Evolutionary conservation across 1,140 invertebrate species (phyloP).

Genomic region (Chelonus insularis): DNA sequence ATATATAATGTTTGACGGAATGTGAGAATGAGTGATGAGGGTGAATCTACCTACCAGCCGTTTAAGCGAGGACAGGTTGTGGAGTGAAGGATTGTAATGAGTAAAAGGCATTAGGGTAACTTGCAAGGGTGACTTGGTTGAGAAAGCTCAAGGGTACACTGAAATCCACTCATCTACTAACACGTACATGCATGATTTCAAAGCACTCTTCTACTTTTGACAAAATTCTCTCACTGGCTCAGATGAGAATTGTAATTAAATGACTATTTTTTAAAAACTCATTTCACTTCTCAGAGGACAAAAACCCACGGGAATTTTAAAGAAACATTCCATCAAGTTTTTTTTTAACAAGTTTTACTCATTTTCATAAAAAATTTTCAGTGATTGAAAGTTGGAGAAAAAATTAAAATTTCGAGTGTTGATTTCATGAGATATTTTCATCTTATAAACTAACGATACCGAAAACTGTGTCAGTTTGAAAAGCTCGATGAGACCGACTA

Average conservation of each 20-base stretch:
- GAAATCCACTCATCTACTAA: constrained; percentile 21
- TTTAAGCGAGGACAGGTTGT: neutral
- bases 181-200: neutral
- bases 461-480: neutral
- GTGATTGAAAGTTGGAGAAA: too few species aligned
- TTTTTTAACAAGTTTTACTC: too few species aligned
- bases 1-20: constrained; percentile 42
- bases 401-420: too few species aligned
- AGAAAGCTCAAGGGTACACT: constrained; percentile 17
- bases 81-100: constrained; percentile 13
- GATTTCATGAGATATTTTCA: too few species aligned
- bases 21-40: constrained; percentile 25
- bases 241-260: constrained; percentile 9
- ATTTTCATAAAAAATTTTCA: too few species aligned
- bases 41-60: neutral
- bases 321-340: too few species aligned
- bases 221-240: neutral
- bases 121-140: neutral
- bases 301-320: too few species aligned
- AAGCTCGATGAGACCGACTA: neutral
- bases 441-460: too few species aligned
- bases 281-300: too few species aligned
- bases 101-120: neutral
- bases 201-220: neutral
- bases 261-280: neutral